These are phyloP conservation scores for Psittacara wagleri DNA, from an alignment of 2,113 vertebrate species.

Conservation along the genomic window DNA sequence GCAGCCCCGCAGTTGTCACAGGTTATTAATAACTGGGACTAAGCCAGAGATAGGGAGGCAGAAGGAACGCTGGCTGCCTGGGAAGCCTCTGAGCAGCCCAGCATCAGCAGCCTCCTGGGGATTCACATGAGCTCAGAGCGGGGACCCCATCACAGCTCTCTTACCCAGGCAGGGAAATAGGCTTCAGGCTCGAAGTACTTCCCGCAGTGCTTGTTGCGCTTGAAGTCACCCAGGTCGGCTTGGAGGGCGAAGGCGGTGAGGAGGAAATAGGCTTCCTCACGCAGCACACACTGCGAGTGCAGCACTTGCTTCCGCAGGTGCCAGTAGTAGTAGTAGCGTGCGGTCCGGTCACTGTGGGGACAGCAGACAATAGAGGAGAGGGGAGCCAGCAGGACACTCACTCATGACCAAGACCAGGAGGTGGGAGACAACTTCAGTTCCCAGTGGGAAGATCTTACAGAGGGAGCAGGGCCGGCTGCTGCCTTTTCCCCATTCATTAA, in stretches of 20 bases:
- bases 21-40: background rate
- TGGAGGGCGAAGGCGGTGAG: slow-evolving; percentile 96
- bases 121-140: accelerated
- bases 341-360: slow-evolving; percentile 85
- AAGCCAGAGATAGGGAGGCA: accelerated
- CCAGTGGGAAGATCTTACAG: accelerated
- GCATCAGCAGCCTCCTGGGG: accelerated
- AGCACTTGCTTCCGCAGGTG: slow-evolving; percentile 96
- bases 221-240: slow-evolving; percentile 96
- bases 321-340: slow-evolving; percentile 97
- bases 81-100: background rate
- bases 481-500: accelerated
- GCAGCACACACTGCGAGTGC: slow-evolving; percentile 89
- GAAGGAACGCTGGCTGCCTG: accelerated
- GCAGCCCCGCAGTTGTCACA: background rate
- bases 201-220: slow-evolving; percentile 93
- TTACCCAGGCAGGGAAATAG: slow-evolving; percentile 96
- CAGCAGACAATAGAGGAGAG: background rate
- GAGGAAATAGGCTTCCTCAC: slow-evolving; percentile 97
- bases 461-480: background rate
- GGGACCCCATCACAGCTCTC: accelerated
- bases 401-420: background rate
- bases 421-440: background rate
- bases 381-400: background rate
- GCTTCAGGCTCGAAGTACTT: slow-evolving; percentile 97